Base-by-base conservation (phyloP, 2,888 invertebrate species). In the Penaeus monodon region DNA sequence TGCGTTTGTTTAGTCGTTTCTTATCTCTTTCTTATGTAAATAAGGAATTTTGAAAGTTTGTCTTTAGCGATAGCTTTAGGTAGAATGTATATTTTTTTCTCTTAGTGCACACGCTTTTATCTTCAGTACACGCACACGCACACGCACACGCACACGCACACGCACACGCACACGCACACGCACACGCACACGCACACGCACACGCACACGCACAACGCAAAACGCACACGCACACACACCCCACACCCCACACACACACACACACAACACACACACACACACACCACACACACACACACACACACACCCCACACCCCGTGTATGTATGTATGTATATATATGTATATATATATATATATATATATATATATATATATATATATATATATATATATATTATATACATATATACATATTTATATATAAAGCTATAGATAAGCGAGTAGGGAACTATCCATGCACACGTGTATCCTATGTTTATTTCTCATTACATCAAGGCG, bases 261-360 rank as follows among this genome's bases (percentile, higher is more conserved):
- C n/a, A 70, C n/a, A n/a, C n/a, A 70, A 70, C n/a, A 70, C n/a
- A n/a, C n/a, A 70, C n/a, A 70, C n/a, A 70, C n/a, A 22, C n/a
- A 22, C n/a, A 70, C n/a, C n/a, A n/a, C n/a, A 70, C n/a, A 70
- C n/a, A 70, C n/a, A 70, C n/a, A 70, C 27, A 70, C 27, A 70
- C 27, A 70, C 27, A 70, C 27, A n/a, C 27, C 10, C n/a, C n/a
- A n/a, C n/a, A n/a, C n/a, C 27, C 14, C 27, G 27, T 70, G 27
- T 70, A 70, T 70, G 20, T n/a, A 70, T 70, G 20, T 70, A 20
- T 33, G 12, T 76, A 76, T 38, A 38, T 7, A 76, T 76, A 38
- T 76, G 17, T 76, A 38, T 22, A 76, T 44, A 38, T 7, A 76
- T 38, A 7, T 12, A 22, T 0, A 76, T 38, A 44, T 10, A 10